These are phyloP conservation scores for Etheostoma cragini DNA, from an alignment of 2,113 vertebrate genomes.

Conservation along the genomic window DNA sequence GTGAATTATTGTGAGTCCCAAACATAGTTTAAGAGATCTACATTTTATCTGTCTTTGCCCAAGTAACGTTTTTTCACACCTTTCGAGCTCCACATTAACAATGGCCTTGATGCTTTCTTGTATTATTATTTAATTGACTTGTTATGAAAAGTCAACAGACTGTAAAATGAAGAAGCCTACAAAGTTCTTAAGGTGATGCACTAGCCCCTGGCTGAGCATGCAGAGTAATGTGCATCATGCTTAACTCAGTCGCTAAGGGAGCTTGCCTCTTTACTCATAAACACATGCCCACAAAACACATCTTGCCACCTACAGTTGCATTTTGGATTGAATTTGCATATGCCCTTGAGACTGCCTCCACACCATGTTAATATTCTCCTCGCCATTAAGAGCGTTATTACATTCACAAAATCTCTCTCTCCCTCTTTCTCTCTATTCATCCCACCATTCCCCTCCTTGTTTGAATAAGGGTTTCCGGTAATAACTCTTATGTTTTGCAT, in stretches of 20 bases:
- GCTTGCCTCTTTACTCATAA: conserved; percentile 11
- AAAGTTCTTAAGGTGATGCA: conserved; percentile 51
- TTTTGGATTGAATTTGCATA: conserved; percentile 69
- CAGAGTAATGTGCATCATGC: conserved; percentile 32
- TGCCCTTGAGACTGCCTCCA: conserved; percentile 72
- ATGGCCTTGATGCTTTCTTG: conserved; percentile 9
- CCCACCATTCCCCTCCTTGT: conserved; percentile 46
- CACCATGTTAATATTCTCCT: conserved; percentile 75
- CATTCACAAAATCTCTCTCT: conserved; percentile 50
- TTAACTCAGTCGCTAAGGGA: conserved; percentile 25
- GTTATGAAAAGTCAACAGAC: conserved; percentile 46
- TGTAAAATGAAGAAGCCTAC: conserved; percentile 49
- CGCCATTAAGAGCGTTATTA: conserved; percentile 78
- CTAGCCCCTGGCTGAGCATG: conserved; percentile 29
- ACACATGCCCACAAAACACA: conserved; percentile 12
- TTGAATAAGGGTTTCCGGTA: conserved; percentile 67
- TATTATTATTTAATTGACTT: conserved; percentile 32
- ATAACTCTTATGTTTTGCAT: conserved; percentile 71
- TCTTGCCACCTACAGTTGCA: conserved; percentile 61
- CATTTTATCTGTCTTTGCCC: not conserved
- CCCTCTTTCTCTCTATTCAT: conserved; percentile 36
- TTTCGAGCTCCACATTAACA: conserved; percentile 1
- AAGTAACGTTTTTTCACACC: not conserved
- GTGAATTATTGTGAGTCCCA: not conserved
- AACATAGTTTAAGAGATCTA: not conserved